These are phyloP conservation scores for Chrysemys picta DNA, from an alignment of 2,113 vertebrate genomes.

Conservation along the genomic window DNA sequence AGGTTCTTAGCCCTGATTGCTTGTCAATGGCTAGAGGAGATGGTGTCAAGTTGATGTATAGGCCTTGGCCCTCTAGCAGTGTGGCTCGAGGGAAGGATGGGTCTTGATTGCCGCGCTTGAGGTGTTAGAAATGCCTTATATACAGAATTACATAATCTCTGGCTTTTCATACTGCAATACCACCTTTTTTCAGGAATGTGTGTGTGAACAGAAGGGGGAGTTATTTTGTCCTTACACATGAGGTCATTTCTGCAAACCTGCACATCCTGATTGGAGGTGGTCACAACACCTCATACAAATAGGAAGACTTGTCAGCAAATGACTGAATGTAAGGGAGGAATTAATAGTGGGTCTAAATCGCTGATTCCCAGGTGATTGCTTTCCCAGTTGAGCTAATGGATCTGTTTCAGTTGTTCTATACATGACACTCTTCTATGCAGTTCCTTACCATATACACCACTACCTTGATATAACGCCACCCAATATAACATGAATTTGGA, in stretches of 20 bases:
- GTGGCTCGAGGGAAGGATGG: background rate
- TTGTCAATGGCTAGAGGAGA: background rate
- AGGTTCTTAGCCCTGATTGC: background rate
- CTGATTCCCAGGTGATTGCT: background rate
- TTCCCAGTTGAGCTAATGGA: background rate
- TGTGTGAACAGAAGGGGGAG: background rate
- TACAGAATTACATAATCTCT: background rate
- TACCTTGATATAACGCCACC: too few species aligned
- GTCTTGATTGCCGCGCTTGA: background rate
- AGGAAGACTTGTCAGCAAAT: background rate
- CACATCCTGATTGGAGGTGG: fast-evolving
- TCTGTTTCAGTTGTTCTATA: background rate
- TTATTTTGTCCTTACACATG: fast-evolving
- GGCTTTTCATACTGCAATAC: background rate
- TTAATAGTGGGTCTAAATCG: background rate
- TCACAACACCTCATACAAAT: background rate
- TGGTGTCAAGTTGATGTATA: background rate
- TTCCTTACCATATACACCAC: background rate
- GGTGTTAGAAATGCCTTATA: background rate
- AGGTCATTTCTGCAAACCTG: background rate
- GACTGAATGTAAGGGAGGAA: background rate
- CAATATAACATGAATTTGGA: too few species aligned
- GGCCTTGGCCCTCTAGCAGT: background rate
- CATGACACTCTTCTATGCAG: background rate
- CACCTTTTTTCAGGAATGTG: background rate